Conservation (phyloP, 2,888 invertebrate genomes). For the Drosophila kuntzei region DNA sequence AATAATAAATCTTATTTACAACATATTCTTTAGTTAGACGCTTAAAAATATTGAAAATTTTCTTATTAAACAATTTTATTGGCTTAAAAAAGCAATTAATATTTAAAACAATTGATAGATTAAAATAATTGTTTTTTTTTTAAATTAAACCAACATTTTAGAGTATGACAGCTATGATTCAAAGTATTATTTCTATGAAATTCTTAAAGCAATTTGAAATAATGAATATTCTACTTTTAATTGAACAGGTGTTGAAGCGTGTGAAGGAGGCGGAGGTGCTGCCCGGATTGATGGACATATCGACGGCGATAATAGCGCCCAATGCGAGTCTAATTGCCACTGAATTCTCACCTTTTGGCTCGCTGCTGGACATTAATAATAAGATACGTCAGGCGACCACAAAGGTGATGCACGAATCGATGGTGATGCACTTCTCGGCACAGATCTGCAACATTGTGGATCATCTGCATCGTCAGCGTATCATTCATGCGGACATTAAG, state of each 20-base stretch:
- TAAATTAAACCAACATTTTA: no score
- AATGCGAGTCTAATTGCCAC: constrained; percentile 94
- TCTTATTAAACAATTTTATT: no score
- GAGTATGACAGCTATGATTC: no score
- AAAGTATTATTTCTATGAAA: no score
- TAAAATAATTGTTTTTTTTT: no score
- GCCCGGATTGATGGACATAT: constrained; percentile 92
- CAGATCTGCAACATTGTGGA: constrained; percentile 94
- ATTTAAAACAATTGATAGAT: no score
- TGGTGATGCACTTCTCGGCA: constrained; percentile 92
- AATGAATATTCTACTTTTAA: no score
- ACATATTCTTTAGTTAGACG: no score
- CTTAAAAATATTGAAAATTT: no score
- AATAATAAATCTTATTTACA: no score
- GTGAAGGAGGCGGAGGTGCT: constrained; percentile 86
- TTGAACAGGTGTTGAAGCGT: constrained; percentile 76
- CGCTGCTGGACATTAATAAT: constrained; percentile 93
- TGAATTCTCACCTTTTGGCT: constrained; percentile 93
- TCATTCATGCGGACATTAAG: constrained; percentile 98
- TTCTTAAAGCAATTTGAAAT: no score
- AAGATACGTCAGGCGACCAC: constrained; percentile 90
- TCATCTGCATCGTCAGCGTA: constrained; percentile 93
- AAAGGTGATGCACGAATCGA: constrained; percentile 90
- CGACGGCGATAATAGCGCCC: constrained; percentile 91
- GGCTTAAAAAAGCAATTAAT: no score